Percentiles rank a stretch among this genome's conserved stretches.
Evolutionary conservation across 92 coral and sea anemone species (phyloP).

Genomic region (Phenganax marumi): DNA sequence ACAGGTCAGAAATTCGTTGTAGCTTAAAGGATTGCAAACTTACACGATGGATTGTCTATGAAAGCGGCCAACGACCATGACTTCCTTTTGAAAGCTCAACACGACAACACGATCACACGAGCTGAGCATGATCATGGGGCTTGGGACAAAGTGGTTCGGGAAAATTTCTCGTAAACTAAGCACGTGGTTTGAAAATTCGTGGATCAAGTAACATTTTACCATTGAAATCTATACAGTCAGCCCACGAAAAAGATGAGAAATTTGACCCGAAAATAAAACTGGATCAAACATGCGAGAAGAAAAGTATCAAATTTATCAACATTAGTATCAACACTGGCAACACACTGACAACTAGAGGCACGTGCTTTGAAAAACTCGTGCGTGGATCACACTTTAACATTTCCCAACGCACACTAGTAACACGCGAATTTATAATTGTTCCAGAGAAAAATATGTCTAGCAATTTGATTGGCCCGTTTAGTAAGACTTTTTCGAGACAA

Average conservation of each 20-base stretch:
- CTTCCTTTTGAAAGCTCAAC: conserved; percentile 23
- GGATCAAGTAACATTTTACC: conserved; percentile 18
- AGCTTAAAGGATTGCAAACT: conserved; percentile 13
- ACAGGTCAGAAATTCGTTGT: neutral
- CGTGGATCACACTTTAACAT: too few species aligned
- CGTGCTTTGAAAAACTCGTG: too few species aligned
- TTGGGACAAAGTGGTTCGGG: conserved; percentile 16
- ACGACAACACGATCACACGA: conserved; percentile 22
- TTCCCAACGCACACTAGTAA: too few species aligned
- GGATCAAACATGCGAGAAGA: too few species aligned
- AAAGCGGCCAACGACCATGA: conserved; percentile 44
- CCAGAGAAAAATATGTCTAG: too few species aligned
- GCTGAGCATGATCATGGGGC: conserved; percentile 8
- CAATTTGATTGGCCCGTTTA: too few species aligned
- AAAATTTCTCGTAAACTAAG: conserved; percentile 17
- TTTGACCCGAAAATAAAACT: too few species aligned
- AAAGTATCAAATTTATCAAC: too few species aligned
- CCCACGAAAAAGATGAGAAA: neutral
- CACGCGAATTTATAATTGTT: too few species aligned
- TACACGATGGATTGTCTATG: conserved; percentile 36
- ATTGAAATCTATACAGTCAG: neutral
- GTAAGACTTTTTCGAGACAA: too few species aligned
- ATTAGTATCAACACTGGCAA: too few species aligned
- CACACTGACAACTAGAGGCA: too few species aligned
- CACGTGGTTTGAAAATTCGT: conserved; percentile 25